Conservation (phyloP, 1,140 invertebrate genomes). For the Drosophila auraria region DNA sequence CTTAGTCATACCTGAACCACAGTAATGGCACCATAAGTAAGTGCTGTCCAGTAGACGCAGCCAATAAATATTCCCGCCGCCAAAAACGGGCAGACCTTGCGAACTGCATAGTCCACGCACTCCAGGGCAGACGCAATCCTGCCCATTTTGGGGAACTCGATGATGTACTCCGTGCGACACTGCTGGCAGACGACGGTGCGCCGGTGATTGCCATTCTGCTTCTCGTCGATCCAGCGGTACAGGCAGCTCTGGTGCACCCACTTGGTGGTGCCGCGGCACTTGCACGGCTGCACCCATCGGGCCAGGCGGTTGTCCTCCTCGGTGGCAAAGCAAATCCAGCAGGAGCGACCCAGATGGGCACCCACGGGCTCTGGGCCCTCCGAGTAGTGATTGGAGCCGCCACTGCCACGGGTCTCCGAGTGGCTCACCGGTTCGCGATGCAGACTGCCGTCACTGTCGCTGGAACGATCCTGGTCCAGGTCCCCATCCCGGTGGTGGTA, state of each 20-base stretch:
- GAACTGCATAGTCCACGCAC: constrained; percentile 93
- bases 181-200: constrained; percentile 96
- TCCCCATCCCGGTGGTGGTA: no score
- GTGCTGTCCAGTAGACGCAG: constrained; percentile 97
- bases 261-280: constrained; percentile 96
- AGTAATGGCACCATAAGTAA: constrained; percentile 98
- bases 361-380: neutral
- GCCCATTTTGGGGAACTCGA: constrained; percentile 95
- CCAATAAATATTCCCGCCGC: constrained; percentile 95
- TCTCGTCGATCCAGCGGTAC: constrained; percentile 98
- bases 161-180: constrained; percentile 97
- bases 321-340: constrained; percentile 99
- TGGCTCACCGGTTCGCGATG: neutral
- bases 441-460: no score
- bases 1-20: constrained; percentile 88
- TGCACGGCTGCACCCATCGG: constrained; percentile 98
- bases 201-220: constrained; percentile 95
- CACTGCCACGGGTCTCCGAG: neutral
- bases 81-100: constrained; percentile 95
- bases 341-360: constrained; percentile 85
- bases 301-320: constrained; percentile 95
- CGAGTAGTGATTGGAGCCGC: neutral
- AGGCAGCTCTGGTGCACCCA: constrained; percentile 98
- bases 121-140: constrained; percentile 93
- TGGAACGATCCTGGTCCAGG: no score